Percentiles rank a stretch among this genome's conserved stretches.
These are phyloP conservation scores for Nautilus pompilius DNA, from an alignment of 1,140 invertebrate species.

Conservation along the genomic window DNA sequence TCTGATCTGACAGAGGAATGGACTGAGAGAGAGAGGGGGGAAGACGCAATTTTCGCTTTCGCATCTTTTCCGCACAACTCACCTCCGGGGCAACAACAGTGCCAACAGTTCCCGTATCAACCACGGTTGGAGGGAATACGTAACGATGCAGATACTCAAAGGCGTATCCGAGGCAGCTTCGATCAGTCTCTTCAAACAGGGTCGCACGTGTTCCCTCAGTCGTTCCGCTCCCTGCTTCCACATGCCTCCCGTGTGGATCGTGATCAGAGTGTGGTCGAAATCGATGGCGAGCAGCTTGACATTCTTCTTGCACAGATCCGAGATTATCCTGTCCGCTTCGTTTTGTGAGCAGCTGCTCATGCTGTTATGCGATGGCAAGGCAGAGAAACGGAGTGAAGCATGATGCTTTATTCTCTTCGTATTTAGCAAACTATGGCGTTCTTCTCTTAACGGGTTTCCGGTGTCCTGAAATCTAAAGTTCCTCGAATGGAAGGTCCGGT, in stretches of 20 bases:
- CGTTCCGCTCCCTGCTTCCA: conserved; percentile 46
- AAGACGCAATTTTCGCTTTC: too few relatives aligned
- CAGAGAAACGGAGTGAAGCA: too few relatives aligned
- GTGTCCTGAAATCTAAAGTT: too few relatives aligned
- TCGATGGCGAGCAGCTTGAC: conserved; percentile 49
- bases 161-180: conserved; percentile 28
- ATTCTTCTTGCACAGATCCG: conserved; percentile 28
- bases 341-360: too few relatives aligned
- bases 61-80: conserved; percentile 6
- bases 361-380: too few relatives aligned
- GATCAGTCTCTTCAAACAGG: conserved; percentile 46
- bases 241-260: conserved; percentile 47
- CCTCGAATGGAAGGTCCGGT: too few relatives aligned
- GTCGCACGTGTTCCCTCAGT: conserved; percentile 39
- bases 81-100: conserved; percentile 33
- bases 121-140: conserved; percentile 44
- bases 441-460: too few relatives aligned
- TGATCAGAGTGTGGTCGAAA: conserved; percentile 51
- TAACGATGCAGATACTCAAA: conserved; percentile 44
- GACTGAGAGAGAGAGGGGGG: not conserved
- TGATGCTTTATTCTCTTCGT: too few relatives aligned
- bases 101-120: conserved; percentile 48
- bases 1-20: too few relatives aligned
- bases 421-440: too few relatives aligned
- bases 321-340: too few relatives aligned